Percentiles rank a stretch among this genome's conserved stretches.
These are phyloP conservation scores for Cairina moschata DNA, from an alignment of 2,113 vertebrate genomes.

Conservation along the genomic window DNA sequence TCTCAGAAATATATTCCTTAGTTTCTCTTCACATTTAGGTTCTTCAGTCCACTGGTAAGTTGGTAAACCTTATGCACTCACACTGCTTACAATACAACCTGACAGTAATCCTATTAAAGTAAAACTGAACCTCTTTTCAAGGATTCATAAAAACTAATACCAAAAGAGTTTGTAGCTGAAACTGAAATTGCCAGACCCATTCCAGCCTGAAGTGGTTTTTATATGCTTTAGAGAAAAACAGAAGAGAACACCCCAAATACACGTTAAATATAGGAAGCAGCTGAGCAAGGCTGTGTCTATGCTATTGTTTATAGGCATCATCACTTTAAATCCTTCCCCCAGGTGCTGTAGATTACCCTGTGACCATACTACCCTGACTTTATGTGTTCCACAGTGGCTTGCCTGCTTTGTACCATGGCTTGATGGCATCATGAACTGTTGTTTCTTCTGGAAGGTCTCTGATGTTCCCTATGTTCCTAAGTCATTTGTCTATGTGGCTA, in stretches of 20 bases:
- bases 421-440: neutral
- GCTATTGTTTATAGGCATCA: neutral
- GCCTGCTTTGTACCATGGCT: neutral
- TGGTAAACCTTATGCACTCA: neutral
- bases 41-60: neutral
- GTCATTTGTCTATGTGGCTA: neutral
- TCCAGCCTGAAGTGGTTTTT: neutral
- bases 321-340: neutral
- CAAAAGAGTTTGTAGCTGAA: neutral
- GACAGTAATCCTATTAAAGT: neutral
- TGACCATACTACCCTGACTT: neutral
- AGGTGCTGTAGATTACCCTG: neutral
- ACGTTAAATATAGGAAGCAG: neutral
- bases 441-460: neutral
- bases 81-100: neutral
- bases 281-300: neutral
- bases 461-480: fast-evolving
- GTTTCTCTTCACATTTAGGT: neutral
- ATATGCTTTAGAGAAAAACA: neutral
- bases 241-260: neutral
- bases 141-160: neutral
- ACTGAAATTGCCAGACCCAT: neutral
- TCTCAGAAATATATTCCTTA: neutral
- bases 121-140: neutral
- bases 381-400: neutral